Base-by-base conservation (phyloP, 1,140 invertebrate genomes). In the Camponotus pennsylvanicus region DNA sequence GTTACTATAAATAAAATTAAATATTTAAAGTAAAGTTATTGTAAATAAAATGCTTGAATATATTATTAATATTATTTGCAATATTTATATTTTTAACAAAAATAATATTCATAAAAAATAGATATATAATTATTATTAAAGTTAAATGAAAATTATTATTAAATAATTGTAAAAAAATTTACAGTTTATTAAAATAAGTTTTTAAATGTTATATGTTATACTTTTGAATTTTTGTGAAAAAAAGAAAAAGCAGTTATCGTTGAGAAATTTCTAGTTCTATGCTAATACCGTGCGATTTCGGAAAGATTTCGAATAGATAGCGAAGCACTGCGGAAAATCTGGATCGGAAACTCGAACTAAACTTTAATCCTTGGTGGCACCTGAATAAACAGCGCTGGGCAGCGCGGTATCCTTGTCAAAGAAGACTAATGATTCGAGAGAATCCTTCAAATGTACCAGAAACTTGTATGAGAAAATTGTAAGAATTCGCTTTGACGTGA, bases 321-420 rank as follows among this genome's bases (percentile, higher is more conserved):
- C 45, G 4, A 18, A 52, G 49, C 3, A 18, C 49, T 27, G 84
- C 13, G 63, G 70, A 85, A 89, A 90, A 87, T 89, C 85, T 89
- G 61, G 18, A 83, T 84, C 49, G 27, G 61, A 27, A 61, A 84
- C 78, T 52, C 42, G 73, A 83, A 66, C 88, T 52, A 73, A 61
- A 4, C 63, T 85, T 61, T 91, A 90, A 90, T 90, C 86, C 84
- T 40, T 8, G 40, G 11, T 45, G 64, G 21, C 87, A 90, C 79
- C 87, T 91, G 87, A 90, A 85, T 80, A 91, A 91, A 91, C 86
- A 91, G 18, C 32, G 18, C 45, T 57, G 69, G 32, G 15, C 57
- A 55, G n/a, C 66, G 57, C 37, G n/a, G 61, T 15, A 32, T 45
- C n/a, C 49, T 67, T 66, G 89, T 80, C 89, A 75, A 85, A 80